Conservation (phyloP, 1,140 invertebrate genomes). For the Drosophila tsacasi region DNA sequence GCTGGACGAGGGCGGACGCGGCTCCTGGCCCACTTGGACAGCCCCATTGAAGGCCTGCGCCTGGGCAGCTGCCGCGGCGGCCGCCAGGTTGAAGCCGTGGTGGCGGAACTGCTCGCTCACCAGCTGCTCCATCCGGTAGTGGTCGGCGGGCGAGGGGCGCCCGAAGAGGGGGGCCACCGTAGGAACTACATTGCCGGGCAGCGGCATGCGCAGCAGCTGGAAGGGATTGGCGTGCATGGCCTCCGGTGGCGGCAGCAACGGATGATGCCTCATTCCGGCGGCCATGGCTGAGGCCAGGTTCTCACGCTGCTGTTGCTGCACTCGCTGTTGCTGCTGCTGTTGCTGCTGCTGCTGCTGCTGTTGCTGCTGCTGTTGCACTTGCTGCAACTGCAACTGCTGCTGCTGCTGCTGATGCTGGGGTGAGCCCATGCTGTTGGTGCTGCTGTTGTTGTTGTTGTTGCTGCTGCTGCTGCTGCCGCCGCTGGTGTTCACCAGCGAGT, state of each 20-base stretch:
- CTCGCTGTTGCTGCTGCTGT: conserved; percentile 77
- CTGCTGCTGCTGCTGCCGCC: conserved; percentile 13
- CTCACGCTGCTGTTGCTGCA: conserved; percentile 84
- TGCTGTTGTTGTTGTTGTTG: conserved; percentile 12
- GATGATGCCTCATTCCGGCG: conserved; percentile 87
- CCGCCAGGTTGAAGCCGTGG: conserved; percentile 89
- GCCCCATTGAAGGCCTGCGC: conserved; percentile 85
- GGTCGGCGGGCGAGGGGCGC: conserved; percentile 89
- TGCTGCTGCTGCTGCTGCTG: conserved; percentile 39
- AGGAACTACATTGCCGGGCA: conserved; percentile 88
- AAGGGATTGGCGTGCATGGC: conserved; percentile 89
- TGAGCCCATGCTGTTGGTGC: conserved; percentile 42
- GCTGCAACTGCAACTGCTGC: conserved; percentile 67
- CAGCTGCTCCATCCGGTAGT: conserved; percentile 92
- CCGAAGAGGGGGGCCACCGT: conserved; percentile 89
- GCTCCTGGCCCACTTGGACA: conserved; percentile 37
- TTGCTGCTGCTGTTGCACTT: conserved; percentile 40
- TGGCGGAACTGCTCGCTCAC: conserved; percentile 93
- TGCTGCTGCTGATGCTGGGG: conserved; percentile 85
- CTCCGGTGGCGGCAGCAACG: conserved; percentile 88
- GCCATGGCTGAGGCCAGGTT: conserved; percentile 86
- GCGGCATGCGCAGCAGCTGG: conserved; percentile 89
- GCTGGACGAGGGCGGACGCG: conserved; percentile 86
- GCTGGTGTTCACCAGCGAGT: conserved; percentile 56
- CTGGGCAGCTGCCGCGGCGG: conserved; percentile 88